phyloP scores from a whole-genome alignment of 2,113 vertebrate species.

The Lasiurus cinereus region DNA sequence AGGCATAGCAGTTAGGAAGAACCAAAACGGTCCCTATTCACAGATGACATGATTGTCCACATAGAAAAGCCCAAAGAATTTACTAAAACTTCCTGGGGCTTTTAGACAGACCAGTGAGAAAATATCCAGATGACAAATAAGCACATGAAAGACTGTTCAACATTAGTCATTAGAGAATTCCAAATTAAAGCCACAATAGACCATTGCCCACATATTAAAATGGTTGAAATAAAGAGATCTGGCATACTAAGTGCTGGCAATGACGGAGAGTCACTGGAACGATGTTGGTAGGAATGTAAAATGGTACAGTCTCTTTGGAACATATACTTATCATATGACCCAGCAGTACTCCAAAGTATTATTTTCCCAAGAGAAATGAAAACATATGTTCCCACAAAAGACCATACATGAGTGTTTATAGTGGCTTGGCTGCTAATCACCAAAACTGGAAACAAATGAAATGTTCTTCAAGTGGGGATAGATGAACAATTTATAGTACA shows the following conservation, averaged over 20 bases:
- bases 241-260: not conserved
- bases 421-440: not conserved
- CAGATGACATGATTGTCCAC: not conserved
- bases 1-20: not conserved
- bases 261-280: not conserved
- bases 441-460: not conserved
- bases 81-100: not conserved
- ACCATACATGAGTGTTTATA: not conserved
- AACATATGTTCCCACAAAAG: not conserved
- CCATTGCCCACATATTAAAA: not conserved
- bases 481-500: not conserved
- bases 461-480: not conserved
- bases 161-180: not conserved
- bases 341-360: not conserved
- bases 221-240: not conserved
- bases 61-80: constrained; percentile 35
- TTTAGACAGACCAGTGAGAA: not conserved
- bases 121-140: not conserved
- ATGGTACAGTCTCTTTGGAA: not conserved
- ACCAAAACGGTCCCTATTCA: not conserved
- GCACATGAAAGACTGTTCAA: not conserved
- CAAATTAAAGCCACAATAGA: constrained; percentile 27
- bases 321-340: not conserved
- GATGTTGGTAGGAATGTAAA: constrained; percentile 12
- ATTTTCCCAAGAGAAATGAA: constrained; percentile 38